Conservation (phyloP, 2,888 invertebrate species). For the Tryphoninae sp. region DNA sequence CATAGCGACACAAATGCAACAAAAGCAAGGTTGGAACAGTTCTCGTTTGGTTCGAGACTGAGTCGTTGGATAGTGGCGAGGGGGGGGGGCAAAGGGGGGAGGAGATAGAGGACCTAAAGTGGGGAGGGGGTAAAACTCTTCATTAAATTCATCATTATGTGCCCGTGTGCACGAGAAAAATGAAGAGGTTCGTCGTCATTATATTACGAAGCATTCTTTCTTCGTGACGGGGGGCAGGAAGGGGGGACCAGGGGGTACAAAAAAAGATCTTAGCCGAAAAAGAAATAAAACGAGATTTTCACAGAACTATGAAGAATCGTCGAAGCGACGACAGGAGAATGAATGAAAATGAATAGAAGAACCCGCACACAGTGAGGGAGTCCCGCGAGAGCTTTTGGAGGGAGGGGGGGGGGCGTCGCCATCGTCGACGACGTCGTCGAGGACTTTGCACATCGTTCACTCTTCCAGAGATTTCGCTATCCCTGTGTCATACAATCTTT, state of each 20-base stretch:
- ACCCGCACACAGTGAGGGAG: constrained; percentile 63
- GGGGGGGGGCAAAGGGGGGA: too few relatives aligned
- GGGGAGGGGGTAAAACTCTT: constrained; percentile 44
- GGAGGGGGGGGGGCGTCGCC: background rate
- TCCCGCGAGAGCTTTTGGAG: constrained; percentile 67
- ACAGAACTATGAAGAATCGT: constrained; percentile 50
- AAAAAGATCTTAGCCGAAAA: background rate
- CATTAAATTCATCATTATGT: constrained; percentile 64
- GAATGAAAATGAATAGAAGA: constrained; percentile 55
- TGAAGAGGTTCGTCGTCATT: constrained; percentile 55
- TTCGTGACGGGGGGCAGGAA: background rate
- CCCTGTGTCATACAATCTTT: constrained; percentile 45
- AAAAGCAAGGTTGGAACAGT: constrained; percentile 37
- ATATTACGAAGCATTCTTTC: constrained; percentile 49
- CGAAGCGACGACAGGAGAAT: constrained; percentile 48
- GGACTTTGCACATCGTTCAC: constrained; percentile 50
- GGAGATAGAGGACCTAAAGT: constrained; percentile 9
- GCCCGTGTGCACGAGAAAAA: constrained; percentile 56
- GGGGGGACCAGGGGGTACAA: background rate
- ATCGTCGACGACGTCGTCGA: constrained; percentile 18
- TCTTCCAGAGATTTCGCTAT: constrained; percentile 38
- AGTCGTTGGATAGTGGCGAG: constrained; percentile 4
- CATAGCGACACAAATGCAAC: constrained; percentile 1
- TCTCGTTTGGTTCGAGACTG: constrained; percentile 12
- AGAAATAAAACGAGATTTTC: background rate